Conservation (phyloP, 2,113 vertebrate species). For the Anarhynchus alexandrinus region DNA sequence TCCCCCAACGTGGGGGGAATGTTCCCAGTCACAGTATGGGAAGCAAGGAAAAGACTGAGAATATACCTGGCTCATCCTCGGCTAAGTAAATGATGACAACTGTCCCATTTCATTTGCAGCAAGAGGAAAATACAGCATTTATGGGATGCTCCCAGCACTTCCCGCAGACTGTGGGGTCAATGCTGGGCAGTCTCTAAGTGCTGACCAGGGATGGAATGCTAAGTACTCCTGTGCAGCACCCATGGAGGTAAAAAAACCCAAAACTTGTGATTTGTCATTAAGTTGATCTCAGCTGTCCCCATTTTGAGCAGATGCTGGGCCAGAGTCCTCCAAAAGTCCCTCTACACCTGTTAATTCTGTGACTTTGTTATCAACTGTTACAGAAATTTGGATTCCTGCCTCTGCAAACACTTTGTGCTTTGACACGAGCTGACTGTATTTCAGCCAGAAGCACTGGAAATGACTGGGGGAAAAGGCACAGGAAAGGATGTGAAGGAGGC, state of each 20-base stretch:
- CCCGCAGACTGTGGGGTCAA: accelerated
- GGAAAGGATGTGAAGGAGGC: too few relatives aligned
- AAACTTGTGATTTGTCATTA: background rate
- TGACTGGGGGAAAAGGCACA: background rate
- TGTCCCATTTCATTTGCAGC: background rate
- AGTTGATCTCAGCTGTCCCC: background rate
- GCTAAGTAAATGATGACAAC: too few relatives aligned
- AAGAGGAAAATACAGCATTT: background rate
- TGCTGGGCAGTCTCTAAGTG: too few relatives aligned
- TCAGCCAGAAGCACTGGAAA: background rate
- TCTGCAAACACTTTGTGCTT: background rate
- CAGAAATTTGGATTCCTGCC: background rate
- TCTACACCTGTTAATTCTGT: background rate
- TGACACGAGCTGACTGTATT: background rate
- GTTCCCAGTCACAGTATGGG: background rate
- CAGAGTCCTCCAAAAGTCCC: background rate
- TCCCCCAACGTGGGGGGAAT: accelerated
- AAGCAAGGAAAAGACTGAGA: background rate
- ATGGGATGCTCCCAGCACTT: background rate
- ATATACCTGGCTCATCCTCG: background rate
- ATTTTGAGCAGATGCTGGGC: background rate
- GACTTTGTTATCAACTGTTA: too few relatives aligned
- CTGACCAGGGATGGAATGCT: background rate
- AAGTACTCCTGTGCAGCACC: too few relatives aligned
- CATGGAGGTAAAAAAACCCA: accelerated